phyloP scores from a whole-genome alignment of 1,140 invertebrate species.

The Platorchestia sp. region DNA sequence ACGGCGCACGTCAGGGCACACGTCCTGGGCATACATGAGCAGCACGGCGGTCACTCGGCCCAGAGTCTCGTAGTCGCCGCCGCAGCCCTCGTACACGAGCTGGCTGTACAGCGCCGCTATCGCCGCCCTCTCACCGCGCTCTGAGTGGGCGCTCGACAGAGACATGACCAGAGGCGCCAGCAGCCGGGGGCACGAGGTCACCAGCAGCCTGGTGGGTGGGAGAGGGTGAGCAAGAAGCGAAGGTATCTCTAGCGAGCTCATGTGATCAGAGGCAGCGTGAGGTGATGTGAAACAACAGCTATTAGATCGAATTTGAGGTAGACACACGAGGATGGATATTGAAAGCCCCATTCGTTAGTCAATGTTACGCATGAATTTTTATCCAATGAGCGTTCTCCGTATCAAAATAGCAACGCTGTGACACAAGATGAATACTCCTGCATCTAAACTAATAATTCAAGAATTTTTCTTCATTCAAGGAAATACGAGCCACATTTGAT shows the following conservation, averaged over 20 bases:
- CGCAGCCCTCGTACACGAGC: constrained; percentile 66
- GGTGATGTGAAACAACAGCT: neutral
- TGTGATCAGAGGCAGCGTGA: too few relatives aligned
- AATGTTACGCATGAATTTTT: too few relatives aligned
- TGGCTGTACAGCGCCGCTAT: constrained; percentile 52
- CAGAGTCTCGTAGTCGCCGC: constrained; percentile 65
- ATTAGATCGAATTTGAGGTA: neutral
- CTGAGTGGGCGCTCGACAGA: constrained; percentile 5
- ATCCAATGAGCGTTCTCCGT: too few relatives aligned
- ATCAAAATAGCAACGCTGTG: too few relatives aligned
- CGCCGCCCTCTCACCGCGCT: neutral
- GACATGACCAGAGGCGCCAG: constrained; percentile 27
- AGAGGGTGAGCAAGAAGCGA: neutral
- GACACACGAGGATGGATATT: neutral
- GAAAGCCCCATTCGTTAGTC: too few relatives aligned
- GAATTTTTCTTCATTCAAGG: too few relatives aligned
- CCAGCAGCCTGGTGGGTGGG: neutral
- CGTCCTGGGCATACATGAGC: constrained; percentile 62
- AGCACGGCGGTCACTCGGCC: constrained; percentile 62
- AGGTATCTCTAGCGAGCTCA: neutral
- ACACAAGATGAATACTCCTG: too few relatives aligned
- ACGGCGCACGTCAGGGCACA: constrained; percentile 60
- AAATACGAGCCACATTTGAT: too few relatives aligned
- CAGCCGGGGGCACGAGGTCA: constrained; percentile 33
- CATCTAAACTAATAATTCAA: too few relatives aligned